Percentiles rank a stretch among this genome's conserved stretches.
Conservation (phyloP, 2,113 vertebrate genomes). For the Dasyornis broadbenti region DNA sequence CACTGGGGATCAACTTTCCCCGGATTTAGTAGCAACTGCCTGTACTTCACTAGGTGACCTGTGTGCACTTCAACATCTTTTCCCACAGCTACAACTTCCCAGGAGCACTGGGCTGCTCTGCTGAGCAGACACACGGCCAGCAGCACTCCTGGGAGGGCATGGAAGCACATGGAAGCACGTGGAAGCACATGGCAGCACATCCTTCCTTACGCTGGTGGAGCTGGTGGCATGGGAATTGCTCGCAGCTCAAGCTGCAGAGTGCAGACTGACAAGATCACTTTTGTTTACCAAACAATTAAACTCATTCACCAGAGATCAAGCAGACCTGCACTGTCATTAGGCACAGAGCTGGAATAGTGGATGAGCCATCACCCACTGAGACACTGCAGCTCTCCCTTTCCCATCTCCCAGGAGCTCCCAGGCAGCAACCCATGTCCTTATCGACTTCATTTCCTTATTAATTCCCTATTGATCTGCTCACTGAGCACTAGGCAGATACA, state of each 20-base stretch:
- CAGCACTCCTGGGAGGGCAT: not conserved
- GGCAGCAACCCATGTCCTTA: not conserved
- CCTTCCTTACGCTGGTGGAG: not conserved
- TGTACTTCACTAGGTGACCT: not conserved
- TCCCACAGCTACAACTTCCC: not conserved
- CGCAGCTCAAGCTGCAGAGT: not conserved
- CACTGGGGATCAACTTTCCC: not conserved
- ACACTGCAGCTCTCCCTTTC: not conserved
- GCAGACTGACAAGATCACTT: not conserved
- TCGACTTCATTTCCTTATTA: not conserved
- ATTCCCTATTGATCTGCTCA: not conserved
- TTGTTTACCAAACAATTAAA: slow-evolving; percentile 28
- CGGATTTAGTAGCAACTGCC: not conserved
- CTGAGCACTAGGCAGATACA: not conserved
- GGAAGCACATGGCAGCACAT: not conserved
- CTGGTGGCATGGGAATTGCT: not conserved
- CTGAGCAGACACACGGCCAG: not conserved
- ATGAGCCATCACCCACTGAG: not conserved
- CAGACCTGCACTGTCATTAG: not conserved
- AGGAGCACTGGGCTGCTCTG: not conserved
- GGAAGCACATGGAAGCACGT: no score
- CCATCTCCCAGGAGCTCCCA: not conserved
- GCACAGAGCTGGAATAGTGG: not conserved
- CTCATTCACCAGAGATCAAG: not conserved
- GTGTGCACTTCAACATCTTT: not conserved